Conservation (phyloP, 2,797 vertebrate species). For the Cuniculus paca region DNA sequence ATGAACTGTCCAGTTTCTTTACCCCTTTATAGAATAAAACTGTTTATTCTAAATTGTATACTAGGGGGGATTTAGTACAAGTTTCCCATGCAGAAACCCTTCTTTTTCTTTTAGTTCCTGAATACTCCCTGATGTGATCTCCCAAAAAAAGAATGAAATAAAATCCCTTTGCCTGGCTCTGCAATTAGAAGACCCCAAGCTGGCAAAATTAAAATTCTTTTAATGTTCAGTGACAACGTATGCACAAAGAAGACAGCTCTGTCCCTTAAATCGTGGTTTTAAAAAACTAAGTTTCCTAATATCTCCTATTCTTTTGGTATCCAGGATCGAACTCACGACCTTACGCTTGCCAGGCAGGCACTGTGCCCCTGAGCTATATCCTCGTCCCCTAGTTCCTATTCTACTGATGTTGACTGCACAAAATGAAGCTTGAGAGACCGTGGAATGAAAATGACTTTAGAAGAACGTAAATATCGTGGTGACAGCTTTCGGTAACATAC, state of each 20-base stretch:
- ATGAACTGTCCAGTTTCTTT: not conserved
- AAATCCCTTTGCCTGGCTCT: not conserved
- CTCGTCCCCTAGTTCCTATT: not conserved
- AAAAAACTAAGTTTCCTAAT: not conserved
- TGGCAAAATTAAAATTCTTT: not conserved
- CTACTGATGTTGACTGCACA: not conserved
- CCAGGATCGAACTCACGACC: no score
- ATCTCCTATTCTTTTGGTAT: not conserved
- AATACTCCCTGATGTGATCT: not conserved
- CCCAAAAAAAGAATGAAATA: not conserved
- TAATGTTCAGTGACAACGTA: not conserved
- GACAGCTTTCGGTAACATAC: not conserved
- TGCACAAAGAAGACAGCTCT: not conserved
- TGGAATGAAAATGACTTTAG: not conserved
- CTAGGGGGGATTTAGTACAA: not conserved
- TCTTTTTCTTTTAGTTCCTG: not conserved
- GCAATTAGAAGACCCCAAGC: not conserved
- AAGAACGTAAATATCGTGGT: not conserved
- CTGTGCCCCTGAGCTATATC: no score
- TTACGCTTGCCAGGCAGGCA: no score
- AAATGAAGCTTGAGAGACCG: not conserved
- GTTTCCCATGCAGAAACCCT: not conserved
- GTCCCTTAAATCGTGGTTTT: not conserved
- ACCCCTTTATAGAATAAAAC: not conserved
- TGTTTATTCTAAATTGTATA: not conserved